Percentiles rank a stretch among this genome's conserved stretches.
These are phyloP conservation scores for Nymphalis c-album DNA, from an alignment of 2,888 invertebrate species.

Conservation along the genomic window DNA sequence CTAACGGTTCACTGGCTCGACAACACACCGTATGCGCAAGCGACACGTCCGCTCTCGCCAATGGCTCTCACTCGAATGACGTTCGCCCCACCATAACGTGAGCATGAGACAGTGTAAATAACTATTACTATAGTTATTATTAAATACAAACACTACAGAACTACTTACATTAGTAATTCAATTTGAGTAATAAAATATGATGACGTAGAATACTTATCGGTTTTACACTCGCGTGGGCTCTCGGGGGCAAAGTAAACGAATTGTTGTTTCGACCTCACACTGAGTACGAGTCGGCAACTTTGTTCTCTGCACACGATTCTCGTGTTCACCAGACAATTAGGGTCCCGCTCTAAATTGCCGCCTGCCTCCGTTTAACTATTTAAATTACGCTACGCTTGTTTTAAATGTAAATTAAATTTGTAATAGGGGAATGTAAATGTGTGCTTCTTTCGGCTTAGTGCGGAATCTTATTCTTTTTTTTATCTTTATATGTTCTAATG, in stretches of 20 bases:
- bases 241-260: neutral
- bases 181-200: no score
- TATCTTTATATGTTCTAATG: neutral
- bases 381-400: neutral
- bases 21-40: no score
- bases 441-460: neutral
- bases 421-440: slow-evolving; percentile 3
- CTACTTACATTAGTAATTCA: no score
- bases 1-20: no score
- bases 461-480: neutral
- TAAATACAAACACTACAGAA: no score
- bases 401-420: slow-evolving; percentile 7
- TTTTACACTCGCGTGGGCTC: neutral
- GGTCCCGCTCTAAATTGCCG: neutral
- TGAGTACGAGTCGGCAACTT: slow-evolving; percentile 3
- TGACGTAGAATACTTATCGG: neutral
- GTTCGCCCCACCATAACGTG: no score
- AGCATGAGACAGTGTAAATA: no score
- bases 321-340: slow-evolving; percentile 9
- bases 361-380: slow-evolving; percentile 3
- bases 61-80: no score
- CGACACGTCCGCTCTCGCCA: no score
- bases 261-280: neutral
- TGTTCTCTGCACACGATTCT: neutral
- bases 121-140: no score